Evolutionary conservation across 2,113 vertebrate species (phyloP), one percentile per base, ranked within the genome.

Genomic region (Pristiophorus japonicus): DNA sequence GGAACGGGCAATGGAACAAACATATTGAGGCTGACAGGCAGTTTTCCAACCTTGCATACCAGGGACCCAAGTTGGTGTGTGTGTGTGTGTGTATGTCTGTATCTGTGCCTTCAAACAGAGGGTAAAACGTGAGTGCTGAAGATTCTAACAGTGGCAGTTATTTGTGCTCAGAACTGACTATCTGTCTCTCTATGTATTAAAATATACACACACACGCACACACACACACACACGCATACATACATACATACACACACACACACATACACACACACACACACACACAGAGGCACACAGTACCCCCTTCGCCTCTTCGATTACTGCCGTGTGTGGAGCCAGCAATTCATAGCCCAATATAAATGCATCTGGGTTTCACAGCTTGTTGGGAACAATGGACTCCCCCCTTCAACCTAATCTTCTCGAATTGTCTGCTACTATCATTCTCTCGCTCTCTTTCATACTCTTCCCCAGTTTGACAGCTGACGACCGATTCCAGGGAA

Each of bases 1-100:
- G 97, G 98, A 96, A 97, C 97, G 96, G 97, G 97, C 97, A 98
- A 97, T 96, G 97, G 97, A 96, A 97, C 97, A 96, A 97, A 98
- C 97, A 98, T 97, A 96, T 97, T 97, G 97, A 63, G 96, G 95
- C 96, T 96, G 96, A 95, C 95, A 95, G 96, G 95, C 95, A 96
- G 95, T 67, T 92, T 78, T 70, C 94, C n/a, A 75, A 95, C 90
- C 94, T 95, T 78, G 63, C 87, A 75, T 95, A 88, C 95, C 90
- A 95, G 95, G 87, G 51, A 90, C 87, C 27, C 47, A 90, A 45
- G 67, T 95, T 67, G 63, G 67, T 51, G 93, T 95, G 63, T 95
- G n/a, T 95, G n/a, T 94, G 65, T 65, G 38, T 94, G 24, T 65
- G 42, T 47, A 42, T 85, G 4, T 85, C 38, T 85, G 42, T 47